Evolutionary conservation across 2,797 vertebrate genomes (phyloP), one percentile per base, ranked within the genome.

Genomic region (Bradypodion pumilum): DNA sequence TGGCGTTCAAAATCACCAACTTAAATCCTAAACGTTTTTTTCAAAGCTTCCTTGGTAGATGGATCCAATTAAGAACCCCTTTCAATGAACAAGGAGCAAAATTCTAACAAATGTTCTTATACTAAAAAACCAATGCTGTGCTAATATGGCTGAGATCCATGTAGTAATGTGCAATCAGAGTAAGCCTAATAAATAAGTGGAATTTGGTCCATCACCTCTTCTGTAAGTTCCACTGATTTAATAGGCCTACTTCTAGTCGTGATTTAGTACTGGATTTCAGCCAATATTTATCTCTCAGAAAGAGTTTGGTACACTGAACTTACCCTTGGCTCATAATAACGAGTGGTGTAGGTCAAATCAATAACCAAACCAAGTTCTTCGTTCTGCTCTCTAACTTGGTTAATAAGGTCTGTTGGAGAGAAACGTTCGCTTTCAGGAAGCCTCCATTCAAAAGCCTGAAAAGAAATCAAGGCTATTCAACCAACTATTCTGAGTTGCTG

Each of bases 341-440:
- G 97, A 0, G 89, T 94, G 49, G 98, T 99, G 88, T 93, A 97
- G 0, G 98, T 98, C 74, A 99, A 96, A 92, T 99, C 98, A 0
- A 99, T 96, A 85, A 99, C 96, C 82, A 98, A 75, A 15, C 98
- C 98, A 37, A 99, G 96, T 7, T 98, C 96, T 66, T 98, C 96
- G 0, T 96, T 90, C 35, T 97, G 94, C 44, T 93, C 92, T 62
- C 81, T 81, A 12, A 98, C 12, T 85, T 93, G 83, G 69, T 93
- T 94, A 46, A 97, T 52, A 44, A 99, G 97, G 75, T 99, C 97
- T 59, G 81, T 90, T 0, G 95, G 97, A 0, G 97, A 97, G 44
- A 99, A 99, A 0, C 89, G 94, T 7, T 97, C 93, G 0, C 94
- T 82, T 0, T 85, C 46, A 0, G 74, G 74, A 6, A 99, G 96